Percentiles rank a stretch among this genome's conserved stretches.
Evolutionary conservation across 2,113 vertebrate species (phyloP).

Genomic region (Ovibos moschatus): DNA sequence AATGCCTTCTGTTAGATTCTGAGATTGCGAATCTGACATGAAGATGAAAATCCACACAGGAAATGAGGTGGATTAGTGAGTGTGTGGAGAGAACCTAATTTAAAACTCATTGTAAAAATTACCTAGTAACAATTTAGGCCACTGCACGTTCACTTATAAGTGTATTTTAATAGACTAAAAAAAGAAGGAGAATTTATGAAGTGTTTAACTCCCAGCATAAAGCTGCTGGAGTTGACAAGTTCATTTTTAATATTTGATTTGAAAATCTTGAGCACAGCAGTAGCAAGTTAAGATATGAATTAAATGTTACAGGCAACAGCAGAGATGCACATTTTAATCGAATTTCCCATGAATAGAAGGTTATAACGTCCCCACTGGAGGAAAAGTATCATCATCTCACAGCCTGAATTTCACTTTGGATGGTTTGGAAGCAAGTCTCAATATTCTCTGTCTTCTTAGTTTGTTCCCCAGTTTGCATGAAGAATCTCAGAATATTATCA

Average conservation of each 20-base stretch:
- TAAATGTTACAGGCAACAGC: slow-evolving; percentile 27
- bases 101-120: slow-evolving; percentile 34
- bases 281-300: slow-evolving; percentile 8
- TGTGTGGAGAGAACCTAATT: not conserved
- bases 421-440: slow-evolving; percentile 55
- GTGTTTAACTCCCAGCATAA: slow-evolving; percentile 4
- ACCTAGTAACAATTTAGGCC: not conserved
- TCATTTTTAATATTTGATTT: slow-evolving; percentile 59
- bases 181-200: slow-evolving; percentile 35
- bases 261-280: slow-evolving; percentile 16
- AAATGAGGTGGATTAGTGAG: not conserved
- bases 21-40: not conserved
- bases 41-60: not conserved
- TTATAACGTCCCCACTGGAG: slow-evolving; percentile 30
- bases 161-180: slow-evolving; percentile 2
- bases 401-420: slow-evolving; percentile 74
- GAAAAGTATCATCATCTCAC: slow-evolving; percentile 66
- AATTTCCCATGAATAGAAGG: slow-evolving; percentile 60
- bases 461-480: slow-evolving; percentile 60
- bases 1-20: not conserved
- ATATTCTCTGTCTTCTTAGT: not conserved
- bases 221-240: slow-evolving; percentile 18
- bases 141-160: not conserved
- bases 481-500: slow-evolving; percentile 47
- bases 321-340: not conserved